Conservation (phyloP, 2,888 invertebrate species). For the Trichopria drosophilae region DNA sequence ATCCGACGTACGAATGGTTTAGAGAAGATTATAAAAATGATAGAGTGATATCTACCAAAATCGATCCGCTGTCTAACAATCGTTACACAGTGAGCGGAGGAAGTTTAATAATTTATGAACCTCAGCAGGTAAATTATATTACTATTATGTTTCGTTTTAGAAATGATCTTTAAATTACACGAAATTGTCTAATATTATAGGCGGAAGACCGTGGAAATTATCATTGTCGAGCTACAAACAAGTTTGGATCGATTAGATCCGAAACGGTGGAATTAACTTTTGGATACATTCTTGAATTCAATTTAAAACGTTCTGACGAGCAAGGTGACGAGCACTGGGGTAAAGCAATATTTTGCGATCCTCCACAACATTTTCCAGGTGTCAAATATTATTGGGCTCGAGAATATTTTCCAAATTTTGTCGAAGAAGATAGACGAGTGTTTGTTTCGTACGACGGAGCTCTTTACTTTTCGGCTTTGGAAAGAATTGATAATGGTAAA, state of each 20-base stretch:
- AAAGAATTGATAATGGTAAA: constrained; percentile 84
- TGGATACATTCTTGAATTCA: constrained; percentile 87
- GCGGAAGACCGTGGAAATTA: constrained; percentile 83
- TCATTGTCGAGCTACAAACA: constrained; percentile 89
- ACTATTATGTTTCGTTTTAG: constrained; percentile 10
- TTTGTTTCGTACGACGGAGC: constrained; percentile 94
- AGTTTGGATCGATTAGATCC: constrained; percentile 84
- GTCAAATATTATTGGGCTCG: constrained; percentile 92
- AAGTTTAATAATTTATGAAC: constrained; percentile 82
- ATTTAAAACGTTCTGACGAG: constrained; percentile 81
- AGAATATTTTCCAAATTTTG: constrained; percentile 86
- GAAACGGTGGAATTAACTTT: constrained; percentile 86
- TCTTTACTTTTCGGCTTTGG: constrained; percentile 90
- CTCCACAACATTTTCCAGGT: constrained; percentile 87
- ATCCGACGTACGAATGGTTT: constrained; percentile 88
- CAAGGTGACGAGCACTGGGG: constrained; percentile 91
- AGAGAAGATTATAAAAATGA: constrained; percentile 85
- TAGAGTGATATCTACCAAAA: constrained; percentile 69
- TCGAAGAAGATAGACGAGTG: constrained; percentile 88
- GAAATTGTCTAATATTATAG: constrained; percentile 47
- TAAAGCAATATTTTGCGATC: constrained; percentile 88
- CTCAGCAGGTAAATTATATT: constrained; percentile 64
- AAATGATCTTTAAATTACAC: constrained; percentile 3
- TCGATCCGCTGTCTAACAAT: constrained; percentile 74
- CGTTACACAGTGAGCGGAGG: constrained; percentile 90